A percentile compares a stretch with the other conserved stretches of the same genome.
Evolutionary conservation across 2,888 invertebrate genomes (phyloP).

Genomic region (Syrphus vitripennis): DNA sequence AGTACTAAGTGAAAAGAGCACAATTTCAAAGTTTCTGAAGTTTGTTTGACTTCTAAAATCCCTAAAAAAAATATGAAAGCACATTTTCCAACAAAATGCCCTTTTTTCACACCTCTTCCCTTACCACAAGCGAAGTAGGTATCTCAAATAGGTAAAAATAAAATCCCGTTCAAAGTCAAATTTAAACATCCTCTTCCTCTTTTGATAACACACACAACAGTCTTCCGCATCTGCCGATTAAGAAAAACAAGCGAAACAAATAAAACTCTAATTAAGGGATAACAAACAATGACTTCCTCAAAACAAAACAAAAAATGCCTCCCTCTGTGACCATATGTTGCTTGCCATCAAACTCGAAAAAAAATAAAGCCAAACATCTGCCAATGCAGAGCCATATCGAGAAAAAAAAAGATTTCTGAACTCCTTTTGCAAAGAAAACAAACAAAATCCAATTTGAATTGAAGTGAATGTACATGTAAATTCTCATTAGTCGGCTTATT

Average conservation of each 20-base stretch:
- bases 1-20: too few relatives aligned
- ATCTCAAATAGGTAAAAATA: neutral
- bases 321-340: slow-evolving; percentile 66
- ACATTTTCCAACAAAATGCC: neutral
- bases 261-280: slow-evolving; percentile 61
- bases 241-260: slow-evolving; percentile 37
- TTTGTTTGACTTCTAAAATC: too few relatives aligned
- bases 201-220: slow-evolving; percentile 27
- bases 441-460: slow-evolving; percentile 44
- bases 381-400: slow-evolving; percentile 32
- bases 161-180: slow-evolving; percentile 15
- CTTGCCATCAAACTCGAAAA: slow-evolving; percentile 49
- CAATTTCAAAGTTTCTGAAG: too few relatives aligned
- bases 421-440: slow-evolving; percentile 60
- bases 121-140: neutral
- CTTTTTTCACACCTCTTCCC: neutral
- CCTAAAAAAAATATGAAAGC: neutral
- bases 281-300: slow-evolving; percentile 54
- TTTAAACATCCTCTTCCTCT: slow-evolving; percentile 38
- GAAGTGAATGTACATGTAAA: slow-evolving; percentile 36
- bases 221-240: slow-evolving; percentile 54
- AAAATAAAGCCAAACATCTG: slow-evolving; percentile 60
- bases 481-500: slow-evolving; percentile 66
- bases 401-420: slow-evolving; percentile 18
- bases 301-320: slow-evolving; percentile 38